Conservation (phyloP, 2,888 invertebrate species). For the Agonum fuliginosum region DNA sequence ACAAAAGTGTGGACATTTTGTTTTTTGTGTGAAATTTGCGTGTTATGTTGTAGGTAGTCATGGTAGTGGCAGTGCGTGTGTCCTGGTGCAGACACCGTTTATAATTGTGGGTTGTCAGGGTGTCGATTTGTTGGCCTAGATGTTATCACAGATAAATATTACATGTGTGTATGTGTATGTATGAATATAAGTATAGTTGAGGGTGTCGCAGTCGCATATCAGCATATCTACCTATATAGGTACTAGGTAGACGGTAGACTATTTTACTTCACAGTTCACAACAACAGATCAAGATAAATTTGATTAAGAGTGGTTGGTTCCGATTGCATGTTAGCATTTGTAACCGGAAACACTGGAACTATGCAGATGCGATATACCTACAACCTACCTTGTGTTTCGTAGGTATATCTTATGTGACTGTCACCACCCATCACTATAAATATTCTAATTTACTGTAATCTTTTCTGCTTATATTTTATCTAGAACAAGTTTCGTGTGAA, state of each 20-base stretch:
- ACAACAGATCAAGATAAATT: slow-evolving; percentile 72
- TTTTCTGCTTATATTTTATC: slow-evolving; percentile 26
- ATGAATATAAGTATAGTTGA: neutral
- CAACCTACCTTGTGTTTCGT: no score
- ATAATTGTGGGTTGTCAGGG: slow-evolving; percentile 73
- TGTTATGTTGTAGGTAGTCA: neutral
- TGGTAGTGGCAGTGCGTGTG: slow-evolving; percentile 35
- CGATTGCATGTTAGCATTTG: slow-evolving; percentile 72
- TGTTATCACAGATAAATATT: slow-evolving; percentile 74
- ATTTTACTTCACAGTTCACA: slow-evolving; percentile 58
- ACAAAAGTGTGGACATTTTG: no score
- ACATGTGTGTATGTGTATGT: slow-evolving; percentile 65
- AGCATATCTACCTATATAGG: neutral
- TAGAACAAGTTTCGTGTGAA: slow-evolving; percentile 27
- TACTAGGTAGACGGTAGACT: neutral
- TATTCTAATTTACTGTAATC: slow-evolving; percentile 40
- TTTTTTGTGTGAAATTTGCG: neutral
- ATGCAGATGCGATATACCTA: slow-evolving; percentile 71
- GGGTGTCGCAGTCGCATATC: slow-evolving; percentile 34
- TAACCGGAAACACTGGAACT: slow-evolving; percentile 72
- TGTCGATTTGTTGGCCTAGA: slow-evolving; percentile 73
- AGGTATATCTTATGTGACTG: slow-evolving; percentile 29
- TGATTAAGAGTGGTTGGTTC: slow-evolving; percentile 72
- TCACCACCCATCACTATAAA: slow-evolving; percentile 21
- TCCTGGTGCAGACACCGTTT: slow-evolving; percentile 58